Percentiles rank a stretch among this genome's conserved stretches.
These are phyloP conservation scores for Baccha elongata DNA, from an alignment of 2,888 invertebrate species.

Conservation along the genomic window DNA sequence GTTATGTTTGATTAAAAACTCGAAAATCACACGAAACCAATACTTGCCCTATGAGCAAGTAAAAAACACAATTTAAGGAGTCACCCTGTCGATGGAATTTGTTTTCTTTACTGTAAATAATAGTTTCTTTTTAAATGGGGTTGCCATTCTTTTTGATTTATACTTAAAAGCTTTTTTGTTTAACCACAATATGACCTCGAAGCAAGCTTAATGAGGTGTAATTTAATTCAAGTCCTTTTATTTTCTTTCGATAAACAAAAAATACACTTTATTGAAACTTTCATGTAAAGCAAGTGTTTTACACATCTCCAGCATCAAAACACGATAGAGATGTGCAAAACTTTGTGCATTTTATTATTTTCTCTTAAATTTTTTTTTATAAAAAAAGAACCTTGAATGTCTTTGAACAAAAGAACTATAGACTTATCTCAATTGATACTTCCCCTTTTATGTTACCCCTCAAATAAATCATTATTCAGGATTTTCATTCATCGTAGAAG, in stretches of 20 bases:
- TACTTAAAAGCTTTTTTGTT: constrained; percentile 7
- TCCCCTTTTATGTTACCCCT: constrained; percentile 26
- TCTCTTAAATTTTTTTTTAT: neutral
- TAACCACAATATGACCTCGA: constrained; percentile 42
- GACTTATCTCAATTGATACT: constrained; percentile 49
- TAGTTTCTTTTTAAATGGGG: neutral
- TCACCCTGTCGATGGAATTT: constrained; percentile 43
- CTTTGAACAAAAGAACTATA: constrained; percentile 53
- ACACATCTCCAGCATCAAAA: neutral
- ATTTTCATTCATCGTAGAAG: constrained; percentile 45
- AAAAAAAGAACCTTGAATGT: constrained; percentile 50
- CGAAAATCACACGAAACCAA: no score
- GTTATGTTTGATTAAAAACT: no score
- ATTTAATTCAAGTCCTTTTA: constrained; percentile 34
- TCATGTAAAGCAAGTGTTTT: neutral
- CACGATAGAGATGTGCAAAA: constrained; percentile 11
- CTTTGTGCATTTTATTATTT: constrained; percentile 35
- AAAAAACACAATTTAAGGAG: constrained; percentile 44
- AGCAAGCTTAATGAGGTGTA: constrained; percentile 55
- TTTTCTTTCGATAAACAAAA: constrained; percentile 14
- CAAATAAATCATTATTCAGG: constrained; percentile 66
- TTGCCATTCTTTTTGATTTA: constrained; percentile 49
- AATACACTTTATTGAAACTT: neutral
- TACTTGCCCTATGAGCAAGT: no score
- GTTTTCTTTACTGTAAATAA: constrained; percentile 21